Base-by-base conservation (phyloP, 1,140 invertebrate species). In the Papilio machaon region DNA sequence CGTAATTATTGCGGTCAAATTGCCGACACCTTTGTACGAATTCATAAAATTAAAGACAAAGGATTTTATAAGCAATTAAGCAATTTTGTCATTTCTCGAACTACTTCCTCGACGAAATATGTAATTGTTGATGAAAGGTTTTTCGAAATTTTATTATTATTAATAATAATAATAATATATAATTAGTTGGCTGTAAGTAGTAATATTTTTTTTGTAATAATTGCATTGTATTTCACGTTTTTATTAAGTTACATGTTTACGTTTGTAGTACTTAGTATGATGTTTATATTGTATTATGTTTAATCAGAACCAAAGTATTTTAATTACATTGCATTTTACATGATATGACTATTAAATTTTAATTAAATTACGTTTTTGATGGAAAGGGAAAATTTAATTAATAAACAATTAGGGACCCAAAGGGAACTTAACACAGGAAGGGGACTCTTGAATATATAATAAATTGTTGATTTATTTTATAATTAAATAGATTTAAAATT, bases 361-460 rank as follows among this genome's bases (percentile, higher is more conserved):
- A 30, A 30, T 30, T 30, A 30, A 15, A 30, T 64, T 64, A 64
- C 23, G 11, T 35, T 70, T 17, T 70, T 70, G n/a, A 38, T 38
- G 64, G 9, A 10, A 30, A 38, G 11, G 5, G 19, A 64, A 70
- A 70, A 70, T 70, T 35, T 70, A 70, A 70, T 70, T 70, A 70
- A 70, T 15, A 70, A 70, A 70, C 64, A 70, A 70, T 70, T 70
- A 70, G 23, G 23, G 6, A 13, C 15, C 35, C 64, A 70, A 70
- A 70, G 64, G 64, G n/a, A 70, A 70, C 64, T 23, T 64, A 30
- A 64, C 10, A 38, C 13, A 13, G 23, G 2, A 30, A 30, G 38
- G 5, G 30, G 64, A 11, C 11, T 70, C 35, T 15, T 70, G 30
- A 70, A 35, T 35, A 35, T 30, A 35, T 5, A 35, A 67, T 30